phyloP scores from a whole-genome alignment of 2,888 invertebrate species.

The Agrilus biguttatus region DNA sequence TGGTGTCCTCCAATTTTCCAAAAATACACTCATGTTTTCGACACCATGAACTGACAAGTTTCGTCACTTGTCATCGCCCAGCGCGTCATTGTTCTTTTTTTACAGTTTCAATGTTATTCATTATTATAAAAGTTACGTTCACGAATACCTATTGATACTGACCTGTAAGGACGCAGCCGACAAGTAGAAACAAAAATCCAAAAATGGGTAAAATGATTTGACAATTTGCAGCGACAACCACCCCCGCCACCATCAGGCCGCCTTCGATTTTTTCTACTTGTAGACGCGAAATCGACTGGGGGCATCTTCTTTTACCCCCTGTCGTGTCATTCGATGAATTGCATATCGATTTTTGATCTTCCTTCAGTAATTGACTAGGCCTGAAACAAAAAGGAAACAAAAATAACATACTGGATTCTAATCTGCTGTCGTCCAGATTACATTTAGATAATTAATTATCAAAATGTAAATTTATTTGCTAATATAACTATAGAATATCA shows the following conservation, averaged over 20 bases:
- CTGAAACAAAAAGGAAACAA: constrained; percentile 23
- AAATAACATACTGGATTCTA: not conserved
- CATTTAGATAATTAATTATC: no score
- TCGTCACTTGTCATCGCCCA: no score
- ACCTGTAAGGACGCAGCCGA: constrained; percentile 57
- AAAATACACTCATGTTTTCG: no score
- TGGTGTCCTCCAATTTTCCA: not conserved
- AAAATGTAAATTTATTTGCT: no score
- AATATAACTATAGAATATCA: no score
- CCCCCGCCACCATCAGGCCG: constrained; percentile 60
- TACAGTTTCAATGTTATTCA: not conserved
- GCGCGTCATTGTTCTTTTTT: no score
- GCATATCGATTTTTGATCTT: constrained; percentile 30
- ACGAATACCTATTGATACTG: no score
- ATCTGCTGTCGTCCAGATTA: no score
- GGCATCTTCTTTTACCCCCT: constrained; percentile 39
- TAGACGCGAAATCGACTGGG: constrained; percentile 51
- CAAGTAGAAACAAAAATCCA: constrained; percentile 60
- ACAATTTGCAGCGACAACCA: constrained; percentile 63
- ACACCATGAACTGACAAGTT: no score
- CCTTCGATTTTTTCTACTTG: constrained; percentile 65
- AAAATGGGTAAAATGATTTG: constrained; percentile 64
- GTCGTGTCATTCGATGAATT: constrained; percentile 25
- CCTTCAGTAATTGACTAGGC: constrained; percentile 45
- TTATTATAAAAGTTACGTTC: no score